These are phyloP conservation scores for Eleutherodactylus coqui DNA, from an alignment of 2,797 vertebrate genomes.

Conservation along the genomic window DNA sequence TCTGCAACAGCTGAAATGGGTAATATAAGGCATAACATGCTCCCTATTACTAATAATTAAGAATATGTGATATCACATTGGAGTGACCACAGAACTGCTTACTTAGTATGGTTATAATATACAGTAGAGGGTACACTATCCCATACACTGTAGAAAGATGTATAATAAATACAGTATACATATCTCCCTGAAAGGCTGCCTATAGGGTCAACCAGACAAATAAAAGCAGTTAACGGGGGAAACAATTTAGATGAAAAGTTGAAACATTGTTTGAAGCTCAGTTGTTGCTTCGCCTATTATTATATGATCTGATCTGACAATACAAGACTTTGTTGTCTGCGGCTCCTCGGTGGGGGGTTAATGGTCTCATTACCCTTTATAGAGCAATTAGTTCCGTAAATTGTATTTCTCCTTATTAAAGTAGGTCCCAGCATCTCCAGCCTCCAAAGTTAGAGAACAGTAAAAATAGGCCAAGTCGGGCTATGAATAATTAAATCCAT, in stretches of 20 bases:
- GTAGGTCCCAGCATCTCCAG: conserved; percentile 40
- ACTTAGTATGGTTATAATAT: too few relatives aligned
- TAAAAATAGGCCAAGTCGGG: conserved; percentile 62
- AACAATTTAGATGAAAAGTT: neutral
- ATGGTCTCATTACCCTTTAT: conserved; percentile 35
- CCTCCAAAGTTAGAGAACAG: conserved; percentile 32
- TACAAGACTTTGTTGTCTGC: conserved; percentile 15
- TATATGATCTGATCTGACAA: conserved; percentile 6
- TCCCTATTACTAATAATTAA: too few relatives aligned
- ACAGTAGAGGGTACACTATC: too few relatives aligned
- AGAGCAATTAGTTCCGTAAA: conserved; percentile 48
- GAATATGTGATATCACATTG: too few relatives aligned
- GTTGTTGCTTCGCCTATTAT: neutral
- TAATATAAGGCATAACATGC: too few relatives aligned
- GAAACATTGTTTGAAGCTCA: neutral
- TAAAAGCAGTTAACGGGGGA: neutral
- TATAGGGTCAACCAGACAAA: neutral
- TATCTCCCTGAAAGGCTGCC: neutral
- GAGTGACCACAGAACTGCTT: too few relatives aligned
- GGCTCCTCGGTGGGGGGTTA: conserved; percentile 7
- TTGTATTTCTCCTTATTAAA: conserved; percentile 34
- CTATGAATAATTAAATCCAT: conserved; percentile 63
- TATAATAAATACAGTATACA: neutral
- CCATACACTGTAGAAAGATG: neutral
- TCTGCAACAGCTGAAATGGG: too few relatives aligned